Percentiles rank a stretch among this genome's conserved stretches.
Conservation (phyloP, 2,113 vertebrate genomes). For the Emydocephalus ijimae region DNA sequence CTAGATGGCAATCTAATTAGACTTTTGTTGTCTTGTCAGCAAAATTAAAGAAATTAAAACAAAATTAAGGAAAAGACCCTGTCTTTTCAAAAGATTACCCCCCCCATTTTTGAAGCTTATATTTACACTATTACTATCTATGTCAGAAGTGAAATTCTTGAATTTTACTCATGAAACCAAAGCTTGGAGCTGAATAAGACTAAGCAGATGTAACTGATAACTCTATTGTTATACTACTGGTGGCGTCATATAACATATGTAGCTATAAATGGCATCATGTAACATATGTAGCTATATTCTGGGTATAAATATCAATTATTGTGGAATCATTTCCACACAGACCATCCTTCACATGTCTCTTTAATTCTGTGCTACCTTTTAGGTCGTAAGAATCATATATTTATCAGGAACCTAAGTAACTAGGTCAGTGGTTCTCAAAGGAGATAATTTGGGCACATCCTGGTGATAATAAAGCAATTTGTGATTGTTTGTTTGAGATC, state of each 20-base stretch:
- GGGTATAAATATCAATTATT: not conserved
- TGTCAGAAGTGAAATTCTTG: not conserved
- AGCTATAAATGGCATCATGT: not conserved
- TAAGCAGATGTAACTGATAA: not conserved
- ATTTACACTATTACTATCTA: not conserved
- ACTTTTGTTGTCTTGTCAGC: slow-evolving; percentile 20
- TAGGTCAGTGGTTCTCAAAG: not conserved
- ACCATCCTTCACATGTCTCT: not conserved
- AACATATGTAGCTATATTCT: not conserved
- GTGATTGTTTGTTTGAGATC: not conserved
- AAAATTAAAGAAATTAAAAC: not conserved
- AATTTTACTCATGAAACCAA: not conserved
- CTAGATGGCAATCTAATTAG: slow-evolving; percentile 71
- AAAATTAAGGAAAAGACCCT: not conserved
- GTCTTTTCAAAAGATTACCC: not conserved
- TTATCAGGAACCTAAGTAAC: not conserved
- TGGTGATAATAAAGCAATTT: not conserved
- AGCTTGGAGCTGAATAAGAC: not conserved
- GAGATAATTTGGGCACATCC: not conserved
- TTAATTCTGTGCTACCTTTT: not conserved
- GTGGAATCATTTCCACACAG: not conserved
- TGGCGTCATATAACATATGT: not conserved
- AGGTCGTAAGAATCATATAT: not conserved
- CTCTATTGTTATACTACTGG: not conserved
- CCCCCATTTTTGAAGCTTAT: not conserved